phyloP scores from a whole-genome alignment of 2,888 invertebrate genomes.

The Cryptus viduatorius region DNA sequence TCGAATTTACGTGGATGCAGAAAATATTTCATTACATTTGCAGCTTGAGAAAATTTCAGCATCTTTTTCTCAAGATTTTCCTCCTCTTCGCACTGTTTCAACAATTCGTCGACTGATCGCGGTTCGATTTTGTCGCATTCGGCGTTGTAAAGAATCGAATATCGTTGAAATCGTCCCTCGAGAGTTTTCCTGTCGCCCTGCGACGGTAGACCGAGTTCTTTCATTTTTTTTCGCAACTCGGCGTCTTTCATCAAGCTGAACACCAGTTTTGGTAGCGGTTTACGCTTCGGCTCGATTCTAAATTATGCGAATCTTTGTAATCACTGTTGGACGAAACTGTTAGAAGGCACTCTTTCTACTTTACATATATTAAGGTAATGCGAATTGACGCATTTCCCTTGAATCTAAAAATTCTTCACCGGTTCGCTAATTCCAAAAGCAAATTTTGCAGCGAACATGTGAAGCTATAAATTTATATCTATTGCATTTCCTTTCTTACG shows the following conservation, averaged over 20 bases:
- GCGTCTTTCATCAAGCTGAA: constrained; percentile 85
- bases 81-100: constrained; percentile 84
- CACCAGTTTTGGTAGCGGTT: constrained; percentile 86
- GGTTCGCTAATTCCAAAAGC: neutral
- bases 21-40: constrained; percentile 47
- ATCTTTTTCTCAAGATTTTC: constrained; percentile 81
- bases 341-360: neutral
- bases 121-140: constrained; percentile 85
- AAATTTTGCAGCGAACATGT: neutral
- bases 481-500: neutral
- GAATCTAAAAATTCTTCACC: neutral
- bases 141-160: constrained; percentile 84
- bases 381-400: neutral
- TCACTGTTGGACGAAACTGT: neutral
- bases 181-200: constrained; percentile 84
- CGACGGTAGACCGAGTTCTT: constrained; percentile 84
- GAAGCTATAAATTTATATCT: neutral
- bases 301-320: constrained; percentile 38
- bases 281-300: constrained; percentile 79
- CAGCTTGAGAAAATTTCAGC: constrained; percentile 62
- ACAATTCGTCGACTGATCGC: constrained; percentile 81
- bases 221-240: constrained; percentile 84
- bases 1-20: neutral
- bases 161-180: constrained; percentile 82
- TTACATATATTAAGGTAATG: neutral